phyloP scores from a whole-genome alignment of 2,888 invertebrate genomes.

The Amitus sp. region DNA sequence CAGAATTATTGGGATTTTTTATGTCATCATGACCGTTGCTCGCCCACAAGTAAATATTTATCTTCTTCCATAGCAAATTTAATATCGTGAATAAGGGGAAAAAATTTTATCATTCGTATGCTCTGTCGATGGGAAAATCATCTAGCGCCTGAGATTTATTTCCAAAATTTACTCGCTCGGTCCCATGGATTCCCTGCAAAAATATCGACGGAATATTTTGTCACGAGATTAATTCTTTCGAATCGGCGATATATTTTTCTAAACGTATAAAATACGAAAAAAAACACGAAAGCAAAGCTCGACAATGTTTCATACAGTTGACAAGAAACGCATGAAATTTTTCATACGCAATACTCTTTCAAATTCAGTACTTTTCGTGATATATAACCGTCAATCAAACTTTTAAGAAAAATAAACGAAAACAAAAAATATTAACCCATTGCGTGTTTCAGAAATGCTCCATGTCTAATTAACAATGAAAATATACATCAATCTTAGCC shows the following conservation, averaged over 20 bases:
- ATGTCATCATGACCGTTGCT: no score
- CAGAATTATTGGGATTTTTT: no score
- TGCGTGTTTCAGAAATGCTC: constrained; percentile 17
- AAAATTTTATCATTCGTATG: no score
- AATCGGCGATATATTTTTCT: constrained; percentile 4
- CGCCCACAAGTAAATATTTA: no score
- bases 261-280: not conserved
- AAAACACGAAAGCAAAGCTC: not conserved
- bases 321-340: no score
- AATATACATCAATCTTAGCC: constrained; percentile 25
- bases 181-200: no score
- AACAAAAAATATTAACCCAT: not conserved
- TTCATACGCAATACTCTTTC: not conserved
- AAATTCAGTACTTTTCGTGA: constrained; percentile 1
- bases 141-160: no score
- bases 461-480: constrained; percentile 11
- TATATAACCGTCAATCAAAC: constrained; percentile 5
- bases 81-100: no score
- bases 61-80: no score
- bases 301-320: not conserved
- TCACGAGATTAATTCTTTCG: not conserved
- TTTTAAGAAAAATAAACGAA: constrained; percentile 2
- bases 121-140: no score
- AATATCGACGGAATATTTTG: not conserved
- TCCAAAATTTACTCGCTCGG: no score